Evolutionary conservation across 2,797 vertebrate genomes (phyloP).

Genomic region (Okamejei kenojei): DNA sequence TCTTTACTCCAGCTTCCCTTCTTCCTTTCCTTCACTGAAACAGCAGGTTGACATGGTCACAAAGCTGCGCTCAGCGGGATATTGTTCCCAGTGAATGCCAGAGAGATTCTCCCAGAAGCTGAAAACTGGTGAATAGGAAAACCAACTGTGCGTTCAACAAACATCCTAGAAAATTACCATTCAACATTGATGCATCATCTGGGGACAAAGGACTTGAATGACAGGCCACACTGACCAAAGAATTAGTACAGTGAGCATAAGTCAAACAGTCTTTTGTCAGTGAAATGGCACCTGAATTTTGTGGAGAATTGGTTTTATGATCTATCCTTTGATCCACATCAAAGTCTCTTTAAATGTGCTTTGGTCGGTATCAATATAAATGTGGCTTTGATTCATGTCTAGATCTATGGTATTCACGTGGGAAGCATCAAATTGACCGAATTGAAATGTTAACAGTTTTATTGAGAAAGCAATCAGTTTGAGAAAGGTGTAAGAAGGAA

Average conservation of each 20-base stretch:
- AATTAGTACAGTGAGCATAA: background rate
- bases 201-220: background rate
- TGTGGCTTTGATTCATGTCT: background rate
- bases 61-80: conserved; percentile 15
- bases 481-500: background rate
- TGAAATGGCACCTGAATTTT: background rate
- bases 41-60: conserved; percentile 1
- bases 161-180: conserved; percentile 29
- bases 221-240: conserved; percentile 23
- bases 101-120: background rate
- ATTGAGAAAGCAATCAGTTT: background rate
- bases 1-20: background rate
- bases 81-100: background rate
- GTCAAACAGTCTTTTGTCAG: background rate
- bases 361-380: background rate
- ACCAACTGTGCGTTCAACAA: conserved; percentile 28
- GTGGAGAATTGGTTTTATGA: background rate
- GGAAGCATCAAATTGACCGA: background rate
- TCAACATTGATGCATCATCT: background rate
- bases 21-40: background rate
- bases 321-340: conserved; percentile 28
- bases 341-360: background rate
- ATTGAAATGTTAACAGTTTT: background rate
- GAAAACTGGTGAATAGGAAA: conserved; percentile 29
- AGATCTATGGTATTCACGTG: background rate